These are phyloP conservation scores for Albula goreensis DNA, from an alignment of 2,113 vertebrate species.

Conservation along the genomic window DNA sequence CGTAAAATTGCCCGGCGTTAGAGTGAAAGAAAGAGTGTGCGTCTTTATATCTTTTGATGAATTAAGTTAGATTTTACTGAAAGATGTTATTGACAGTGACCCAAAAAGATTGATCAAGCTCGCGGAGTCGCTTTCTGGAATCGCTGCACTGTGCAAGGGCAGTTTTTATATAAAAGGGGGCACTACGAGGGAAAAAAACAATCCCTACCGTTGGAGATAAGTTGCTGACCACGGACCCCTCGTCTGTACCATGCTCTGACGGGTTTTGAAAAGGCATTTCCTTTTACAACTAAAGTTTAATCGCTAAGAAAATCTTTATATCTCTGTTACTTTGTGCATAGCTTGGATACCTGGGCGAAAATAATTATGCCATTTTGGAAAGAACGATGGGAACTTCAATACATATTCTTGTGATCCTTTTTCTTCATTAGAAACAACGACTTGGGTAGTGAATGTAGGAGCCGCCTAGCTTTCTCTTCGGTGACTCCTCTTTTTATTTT, in stretches of 20 bases:
- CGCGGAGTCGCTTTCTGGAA: not conserved
- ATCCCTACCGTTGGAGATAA: slow-evolving; percentile 7
- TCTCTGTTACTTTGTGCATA: not conserved
- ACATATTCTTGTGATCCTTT: slow-evolving; percentile 27
- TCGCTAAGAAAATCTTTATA: not conserved
- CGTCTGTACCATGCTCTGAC: not conserved
- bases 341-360: slow-evolving; percentile 3
- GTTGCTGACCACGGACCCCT: not conserved
- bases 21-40: not conserved
- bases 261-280: not conserved
- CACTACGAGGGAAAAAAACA: not conserved
- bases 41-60: not conserved
- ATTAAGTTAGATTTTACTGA: slow-evolving; percentile 2
- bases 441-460: slow-evolving; percentile 16
- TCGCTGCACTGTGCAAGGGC: not conserved
- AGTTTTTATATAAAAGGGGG: not conserved
- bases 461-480: not conserved
- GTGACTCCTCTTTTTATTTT: slow-evolving; percentile 20
- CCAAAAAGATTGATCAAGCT: not conserved
- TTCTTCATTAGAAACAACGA: slow-evolving; percentile 21
- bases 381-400: slow-evolving; percentile 33
- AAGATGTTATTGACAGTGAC: slow-evolving; percentile 17
- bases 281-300: not conserved
- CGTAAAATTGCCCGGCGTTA: not conserved
- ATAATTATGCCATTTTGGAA: slow-evolving; percentile 6